These are phyloP conservation scores for Sparus aurata DNA, from an alignment of 2,797 vertebrate genomes.

Conservation along the genomic window DNA sequence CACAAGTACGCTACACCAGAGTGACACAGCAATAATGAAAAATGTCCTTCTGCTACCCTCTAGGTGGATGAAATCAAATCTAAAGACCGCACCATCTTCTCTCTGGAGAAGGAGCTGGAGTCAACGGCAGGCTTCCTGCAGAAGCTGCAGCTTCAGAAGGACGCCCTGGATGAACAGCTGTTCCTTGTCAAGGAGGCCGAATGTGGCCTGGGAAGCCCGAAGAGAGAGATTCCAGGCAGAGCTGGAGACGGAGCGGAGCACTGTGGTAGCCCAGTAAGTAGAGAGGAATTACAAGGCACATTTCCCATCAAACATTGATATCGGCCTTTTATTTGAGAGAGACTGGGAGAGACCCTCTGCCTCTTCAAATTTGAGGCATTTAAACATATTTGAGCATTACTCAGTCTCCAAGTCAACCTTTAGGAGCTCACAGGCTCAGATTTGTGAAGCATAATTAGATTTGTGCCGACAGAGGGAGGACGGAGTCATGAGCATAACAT, in stretches of 20 bases:
- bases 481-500: background rate
- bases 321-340: background rate
- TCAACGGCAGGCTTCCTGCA: conserved; percentile 91
- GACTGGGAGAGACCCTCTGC: background rate
- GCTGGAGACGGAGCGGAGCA: conserved; percentile 97
- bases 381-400: background rate
- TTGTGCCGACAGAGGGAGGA: background rate
- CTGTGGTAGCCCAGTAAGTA: conserved; percentile 95
- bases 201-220: conserved; percentile 97
- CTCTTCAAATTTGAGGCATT: background rate
- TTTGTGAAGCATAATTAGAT: background rate
- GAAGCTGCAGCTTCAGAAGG: conserved; percentile 97
- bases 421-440: background rate
- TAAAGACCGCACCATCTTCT: conserved; percentile 96
- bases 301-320: conserved; percentile 3
- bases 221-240: conserved; percentile 96
- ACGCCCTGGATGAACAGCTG: conserved; percentile 96
- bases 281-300: background rate
- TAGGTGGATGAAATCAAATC: conserved; percentile 99
- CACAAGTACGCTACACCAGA: background rate
- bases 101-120: conserved; percentile 97
- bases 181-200: conserved; percentile 97
- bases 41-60: conserved; percentile 26
- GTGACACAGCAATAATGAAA: background rate
- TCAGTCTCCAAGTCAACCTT: background rate